These are phyloP conservation scores for Anarrhichthys ocellatus DNA, from an alignment of 2,113 vertebrate species.

Conservation along the genomic window DNA sequence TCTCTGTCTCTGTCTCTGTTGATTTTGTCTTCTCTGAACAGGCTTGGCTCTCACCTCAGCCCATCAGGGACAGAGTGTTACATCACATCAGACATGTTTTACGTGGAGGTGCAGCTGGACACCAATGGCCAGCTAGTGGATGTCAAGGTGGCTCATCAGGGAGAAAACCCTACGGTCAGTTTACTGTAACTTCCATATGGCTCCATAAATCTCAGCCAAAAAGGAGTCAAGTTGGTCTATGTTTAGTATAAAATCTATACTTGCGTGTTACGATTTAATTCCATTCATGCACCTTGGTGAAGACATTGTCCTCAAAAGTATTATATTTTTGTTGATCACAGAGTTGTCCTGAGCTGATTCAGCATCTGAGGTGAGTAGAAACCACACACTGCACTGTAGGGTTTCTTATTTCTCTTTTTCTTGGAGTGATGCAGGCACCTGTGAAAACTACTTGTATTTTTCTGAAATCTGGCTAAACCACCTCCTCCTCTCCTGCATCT, in stretches of 20 bases:
- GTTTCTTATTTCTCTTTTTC: background rate
- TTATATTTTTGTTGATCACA: slow-evolving; percentile 74
- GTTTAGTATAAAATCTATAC: background rate
- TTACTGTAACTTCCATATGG: background rate
- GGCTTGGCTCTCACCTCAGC: slow-evolving; percentile 95
- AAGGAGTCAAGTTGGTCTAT: background rate
- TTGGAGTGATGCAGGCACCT: background rate
- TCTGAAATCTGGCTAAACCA: background rate
- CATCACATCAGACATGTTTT: slow-evolving; percentile 99
- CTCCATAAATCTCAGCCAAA: background rate
- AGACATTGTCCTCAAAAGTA: background rate
- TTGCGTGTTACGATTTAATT: background rate
- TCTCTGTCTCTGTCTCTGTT: no score
- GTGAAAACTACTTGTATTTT: background rate
- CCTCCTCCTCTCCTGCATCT: background rate
- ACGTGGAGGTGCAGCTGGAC: slow-evolving; percentile 98
- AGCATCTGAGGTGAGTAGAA: slow-evolving; percentile 91
- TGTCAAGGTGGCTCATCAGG: slow-evolving; percentile 98
- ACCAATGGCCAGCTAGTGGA: slow-evolving; percentile 92
- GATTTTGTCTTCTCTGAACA: slow-evolving; percentile 54
- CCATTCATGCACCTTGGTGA: background rate
- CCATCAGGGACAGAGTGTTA: slow-evolving; percentile 97
- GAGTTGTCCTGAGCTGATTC: slow-evolving; percentile 96
- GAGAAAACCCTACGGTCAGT: slow-evolving; percentile 97
- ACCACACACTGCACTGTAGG: background rate